Base-by-base conservation (phyloP, 2,113 vertebrate genomes). In the Anhinga anhinga region DNA sequence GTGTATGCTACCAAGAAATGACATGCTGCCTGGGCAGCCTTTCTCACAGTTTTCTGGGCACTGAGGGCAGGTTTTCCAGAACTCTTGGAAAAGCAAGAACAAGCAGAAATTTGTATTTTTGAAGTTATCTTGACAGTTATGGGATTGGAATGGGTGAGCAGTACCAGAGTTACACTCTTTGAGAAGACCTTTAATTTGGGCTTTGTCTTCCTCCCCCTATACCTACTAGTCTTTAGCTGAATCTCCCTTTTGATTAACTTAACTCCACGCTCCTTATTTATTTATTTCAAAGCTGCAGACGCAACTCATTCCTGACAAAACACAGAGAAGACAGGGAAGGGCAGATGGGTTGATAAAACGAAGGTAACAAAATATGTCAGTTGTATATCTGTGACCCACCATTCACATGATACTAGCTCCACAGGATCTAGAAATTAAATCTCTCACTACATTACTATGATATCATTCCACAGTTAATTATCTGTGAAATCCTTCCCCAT, bases 31-130 rank as follows among this genome's bases (percentile, higher is more conserved):
- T 15, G 23, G 20, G 40, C 65, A 90, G 82, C 59, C 61, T 84
- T 88, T 93, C 80, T 80, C 92, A 81, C 36, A 84, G 47, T 72
- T 78, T 65, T 74, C 90, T 76, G 86, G 69, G 88, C 88, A 84
- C 44, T 4, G 16, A 84, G 59, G 47, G 36, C 55, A 86, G 71
- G 88, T 79, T 91, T 96, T 90, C 86, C 83, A 95, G 65, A 94
- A 20, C 80, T 88, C 92, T 44, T 76, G 58, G 72, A 89, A 92
- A 86, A 91, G 47, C 44, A 83, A 73, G 34, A 49, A 86, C 26
- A 63, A 86, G 56, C 61, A 85, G 58, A 87, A n/a, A 58, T 61
- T 66, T 4, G 0, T 59, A 6, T 20, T 88, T 77, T 16, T 86
- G 18, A 78, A 55, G 67, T 59, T 84, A 40, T 69, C 47, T 84